These are phyloP conservation scores for Halcyon senegalensis DNA, from an alignment of 2,113 vertebrate genomes.

Conservation along the genomic window DNA sequence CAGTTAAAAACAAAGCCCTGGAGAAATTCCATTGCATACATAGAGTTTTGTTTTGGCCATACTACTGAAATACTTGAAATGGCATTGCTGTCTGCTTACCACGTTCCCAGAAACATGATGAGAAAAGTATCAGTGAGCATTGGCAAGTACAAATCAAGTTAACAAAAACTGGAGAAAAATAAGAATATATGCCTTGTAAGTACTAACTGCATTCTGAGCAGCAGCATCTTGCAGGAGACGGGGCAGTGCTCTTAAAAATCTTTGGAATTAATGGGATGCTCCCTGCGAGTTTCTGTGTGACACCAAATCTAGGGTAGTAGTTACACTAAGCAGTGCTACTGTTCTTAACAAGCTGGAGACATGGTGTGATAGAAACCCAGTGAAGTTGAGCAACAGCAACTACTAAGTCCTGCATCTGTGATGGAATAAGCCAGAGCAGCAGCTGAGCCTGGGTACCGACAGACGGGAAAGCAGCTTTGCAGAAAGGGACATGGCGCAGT, in stretches of 20 bases:
- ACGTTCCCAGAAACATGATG: not conserved
- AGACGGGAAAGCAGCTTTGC: not conserved
- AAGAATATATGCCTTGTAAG: not conserved
- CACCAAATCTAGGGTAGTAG: not conserved
- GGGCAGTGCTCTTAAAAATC: not conserved
- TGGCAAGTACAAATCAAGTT: not conserved
- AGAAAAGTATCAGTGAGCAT: not conserved
- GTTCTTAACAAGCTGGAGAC: not conserved
- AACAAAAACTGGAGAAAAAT: not conserved
- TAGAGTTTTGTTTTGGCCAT: not conserved
- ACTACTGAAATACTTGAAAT: not conserved
- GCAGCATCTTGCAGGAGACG: not conserved
- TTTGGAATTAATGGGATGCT: not conserved
- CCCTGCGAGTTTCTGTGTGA: not conserved
- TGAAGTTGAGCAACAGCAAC: not conserved
- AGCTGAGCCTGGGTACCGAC: not conserved
- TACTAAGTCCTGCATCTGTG: not conserved
- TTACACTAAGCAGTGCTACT: not conserved
- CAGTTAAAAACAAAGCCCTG: not conserved
- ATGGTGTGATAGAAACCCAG: not conserved
- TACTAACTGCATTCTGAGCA: not conserved
- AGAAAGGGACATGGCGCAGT: accelerated
- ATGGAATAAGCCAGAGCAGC: not conserved
- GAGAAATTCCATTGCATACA: not conserved
- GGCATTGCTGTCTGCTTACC: not conserved